Evolutionary conservation across 2,888 invertebrate species (phyloP).

Genomic region (Drosophila borealis): DNA sequence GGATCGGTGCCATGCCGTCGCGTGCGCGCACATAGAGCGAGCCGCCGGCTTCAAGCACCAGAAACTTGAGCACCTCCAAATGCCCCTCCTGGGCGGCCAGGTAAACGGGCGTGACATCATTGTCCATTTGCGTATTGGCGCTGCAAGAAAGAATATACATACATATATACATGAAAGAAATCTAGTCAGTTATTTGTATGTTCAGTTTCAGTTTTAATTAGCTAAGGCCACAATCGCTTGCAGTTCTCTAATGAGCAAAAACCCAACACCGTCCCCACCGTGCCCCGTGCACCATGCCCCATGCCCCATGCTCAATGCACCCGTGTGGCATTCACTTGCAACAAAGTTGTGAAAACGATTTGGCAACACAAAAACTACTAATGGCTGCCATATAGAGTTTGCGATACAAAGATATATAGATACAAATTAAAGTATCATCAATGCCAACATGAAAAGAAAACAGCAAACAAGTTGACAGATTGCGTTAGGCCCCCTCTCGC

Average conservation of each 20-base stretch:
- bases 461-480: conserved; percentile 26
- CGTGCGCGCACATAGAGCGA: conserved; percentile 92
- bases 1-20: conserved; percentile 96
- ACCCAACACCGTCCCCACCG: conserved; percentile 20
- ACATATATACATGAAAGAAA: conserved; percentile 13
- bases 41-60: conserved; percentile 93
- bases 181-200: conserved; percentile 39
- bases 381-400: conserved; percentile 37
- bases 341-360: conserved; percentile 18
- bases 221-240: conserved; percentile 18
- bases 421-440: conserved; percentile 58
- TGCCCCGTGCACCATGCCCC: background rate
- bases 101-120: conserved; percentile 95
- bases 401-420: conserved; percentile 8
- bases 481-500: no score
- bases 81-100: conserved; percentile 95
- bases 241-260: conserved; percentile 50
- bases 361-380: conserved; percentile 32
- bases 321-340: conserved; percentile 14
- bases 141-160: conserved; percentile 85
- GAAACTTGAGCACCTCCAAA: conserved; percentile 92
- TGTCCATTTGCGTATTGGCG: conserved; percentile 96
- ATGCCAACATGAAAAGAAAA: conserved; percentile 18
- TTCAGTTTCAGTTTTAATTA: conserved; percentile 12
- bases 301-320: background rate